Evolutionary conservation across 2,797 vertebrate genomes (phyloP).

Genomic region (Lacerta bilineata): DNA sequence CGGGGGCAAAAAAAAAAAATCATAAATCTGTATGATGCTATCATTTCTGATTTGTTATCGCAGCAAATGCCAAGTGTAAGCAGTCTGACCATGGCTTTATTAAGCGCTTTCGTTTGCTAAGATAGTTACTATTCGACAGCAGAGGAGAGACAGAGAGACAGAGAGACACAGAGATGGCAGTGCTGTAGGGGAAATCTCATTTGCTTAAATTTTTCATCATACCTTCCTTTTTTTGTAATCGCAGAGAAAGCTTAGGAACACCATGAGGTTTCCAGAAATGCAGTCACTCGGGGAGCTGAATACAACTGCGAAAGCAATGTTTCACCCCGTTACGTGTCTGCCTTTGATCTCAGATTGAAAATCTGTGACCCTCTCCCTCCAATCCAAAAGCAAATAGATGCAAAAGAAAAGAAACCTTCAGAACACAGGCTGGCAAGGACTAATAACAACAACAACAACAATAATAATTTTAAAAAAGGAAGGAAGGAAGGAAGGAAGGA

Average conservation of each 20-base stretch:
- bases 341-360: constrained; percentile 79
- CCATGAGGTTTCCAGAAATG: constrained; percentile 63
- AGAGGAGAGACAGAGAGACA: constrained; percentile 22
- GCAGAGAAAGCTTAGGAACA: constrained; percentile 58
- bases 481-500: neutral
- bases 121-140: constrained; percentile 77
- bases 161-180: constrained; percentile 55
- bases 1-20: constrained; percentile 83
- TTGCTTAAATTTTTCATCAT: constrained; percentile 74
- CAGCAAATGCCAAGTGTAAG: constrained; percentile 80
- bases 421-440: constrained; percentile 48
- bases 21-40: constrained; percentile 84
- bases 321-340: constrained; percentile 68
- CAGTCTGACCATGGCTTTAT: constrained; percentile 82
- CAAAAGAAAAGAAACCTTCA: constrained; percentile 65
- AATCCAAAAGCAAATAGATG: constrained; percentile 77
- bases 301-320: constrained; percentile 74
- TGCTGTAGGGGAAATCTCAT: constrained; percentile 75
- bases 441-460: constrained; percentile 31
- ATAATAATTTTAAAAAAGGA: constrained; percentile 46
- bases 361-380: constrained; percentile 73
- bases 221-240: constrained; percentile 55
- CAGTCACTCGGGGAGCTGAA: constrained; percentile 74
- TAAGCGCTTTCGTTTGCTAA: constrained; percentile 78
- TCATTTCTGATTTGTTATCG: constrained; percentile 85